Evolutionary conservation across 2,113 vertebrate genomes (phyloP).

Genomic region (Crotalus helleri): DNA sequence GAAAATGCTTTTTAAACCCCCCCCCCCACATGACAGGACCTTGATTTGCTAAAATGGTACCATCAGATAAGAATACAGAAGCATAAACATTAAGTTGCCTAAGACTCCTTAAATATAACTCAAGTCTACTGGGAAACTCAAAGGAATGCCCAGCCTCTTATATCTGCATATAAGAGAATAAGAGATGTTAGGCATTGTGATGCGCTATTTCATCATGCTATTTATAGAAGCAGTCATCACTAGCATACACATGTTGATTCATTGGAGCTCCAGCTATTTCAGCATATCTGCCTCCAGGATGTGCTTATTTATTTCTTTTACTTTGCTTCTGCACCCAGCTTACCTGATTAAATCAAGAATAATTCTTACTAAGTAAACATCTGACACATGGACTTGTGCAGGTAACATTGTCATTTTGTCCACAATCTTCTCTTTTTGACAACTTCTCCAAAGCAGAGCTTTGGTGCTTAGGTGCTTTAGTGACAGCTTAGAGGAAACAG

Average conservation of each 20-base stretch:
- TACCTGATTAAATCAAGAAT: background rate
- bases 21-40: background rate
- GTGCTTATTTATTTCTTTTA: slow-evolving; percentile 13
- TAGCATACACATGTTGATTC: slow-evolving; percentile 7
- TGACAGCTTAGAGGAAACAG: background rate
- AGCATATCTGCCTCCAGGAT: slow-evolving; percentile 7
- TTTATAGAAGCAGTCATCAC: background rate
- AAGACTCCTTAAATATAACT: background rate
- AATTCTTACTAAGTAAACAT: background rate
- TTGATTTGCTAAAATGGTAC: background rate
- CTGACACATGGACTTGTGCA: background rate
- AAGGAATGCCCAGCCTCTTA: background rate
- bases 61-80: background rate
- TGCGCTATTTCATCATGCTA: slow-evolving; percentile 1
- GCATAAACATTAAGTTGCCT: background rate
- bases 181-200: background rate
- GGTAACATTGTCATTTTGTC: background rate
- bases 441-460: background rate
- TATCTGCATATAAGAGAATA: background rate
- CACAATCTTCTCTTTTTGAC: background rate
- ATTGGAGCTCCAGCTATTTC: slow-evolving; percentile 9
- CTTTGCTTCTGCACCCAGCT: background rate
- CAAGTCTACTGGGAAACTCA: background rate
- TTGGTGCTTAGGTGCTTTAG: background rate
- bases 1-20: background rate